Percentiles rank a stretch among this genome's conserved stretches.
Conservation (phyloP, 2,888 invertebrate genomes). For the Scaeva pyrastri region DNA sequence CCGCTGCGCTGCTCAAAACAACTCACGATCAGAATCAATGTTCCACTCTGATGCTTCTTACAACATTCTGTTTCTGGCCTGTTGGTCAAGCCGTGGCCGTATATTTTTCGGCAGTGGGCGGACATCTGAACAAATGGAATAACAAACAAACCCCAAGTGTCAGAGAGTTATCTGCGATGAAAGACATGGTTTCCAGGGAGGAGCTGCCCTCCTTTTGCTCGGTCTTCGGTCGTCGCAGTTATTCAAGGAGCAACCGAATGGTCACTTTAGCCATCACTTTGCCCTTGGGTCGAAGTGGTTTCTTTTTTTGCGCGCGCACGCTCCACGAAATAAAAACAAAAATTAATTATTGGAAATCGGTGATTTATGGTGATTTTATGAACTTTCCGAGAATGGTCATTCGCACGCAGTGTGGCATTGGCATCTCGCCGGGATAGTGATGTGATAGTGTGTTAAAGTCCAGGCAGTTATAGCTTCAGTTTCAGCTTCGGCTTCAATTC, state of each 20-base stretch:
- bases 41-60: constrained; percentile 38
- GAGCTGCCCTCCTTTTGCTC: constrained; percentile 31
- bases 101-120: constrained; percentile 62
- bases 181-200: constrained; percentile 60
- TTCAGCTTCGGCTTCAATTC: not conserved
- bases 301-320: constrained; percentile 12
- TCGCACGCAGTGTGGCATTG: constrained; percentile 71
- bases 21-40: constrained; percentile 51
- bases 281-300: constrained; percentile 54
- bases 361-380: constrained; percentile 75
- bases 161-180: constrained; percentile 71
- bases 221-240: too few relatives aligned
- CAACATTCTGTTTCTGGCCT: not conserved
- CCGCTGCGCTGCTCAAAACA: not conserved
- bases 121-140: constrained; percentile 71
- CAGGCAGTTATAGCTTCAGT: not conserved
- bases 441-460: constrained; percentile 14
- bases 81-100: too few relatives aligned
- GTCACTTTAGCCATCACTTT: constrained; percentile 44
- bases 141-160: constrained; percentile 74
- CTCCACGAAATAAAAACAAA: constrained; percentile 39
- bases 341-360: constrained; percentile 73
- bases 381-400: constrained; percentile 70
- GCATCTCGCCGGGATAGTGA: constrained; percentile 59
- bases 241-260: constrained; percentile 53